Evolutionary conservation across 2,888 invertebrate genomes (phyloP).

Genomic region (Hyppa rectilinea): DNA sequence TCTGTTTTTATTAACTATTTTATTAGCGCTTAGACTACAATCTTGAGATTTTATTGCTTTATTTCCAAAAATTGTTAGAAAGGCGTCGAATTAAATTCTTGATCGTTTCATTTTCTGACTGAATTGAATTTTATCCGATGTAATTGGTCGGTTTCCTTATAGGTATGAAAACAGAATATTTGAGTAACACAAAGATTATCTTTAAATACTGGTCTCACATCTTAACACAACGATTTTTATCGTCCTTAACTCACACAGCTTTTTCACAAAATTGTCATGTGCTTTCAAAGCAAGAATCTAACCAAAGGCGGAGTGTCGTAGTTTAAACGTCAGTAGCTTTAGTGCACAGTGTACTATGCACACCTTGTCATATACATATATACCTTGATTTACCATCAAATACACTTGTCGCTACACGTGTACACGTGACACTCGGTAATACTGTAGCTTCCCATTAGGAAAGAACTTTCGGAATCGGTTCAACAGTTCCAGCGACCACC

Average conservation of each 20-base stretch:
- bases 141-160: not conserved
- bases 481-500: too few relatives aligned
- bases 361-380: too few relatives aligned
- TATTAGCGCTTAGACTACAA: conserved; percentile 1
- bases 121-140: not conserved
- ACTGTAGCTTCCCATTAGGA: too few relatives aligned
- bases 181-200: not conserved
- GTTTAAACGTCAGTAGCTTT: too few relatives aligned
- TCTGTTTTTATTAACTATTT: conserved; percentile 28
- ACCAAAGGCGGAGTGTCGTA: not conserved
- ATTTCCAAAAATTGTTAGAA: conserved; percentile 22
- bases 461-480: too few relatives aligned
- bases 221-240: not conserved
- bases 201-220: not conserved
- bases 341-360: too few relatives aligned
- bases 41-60: conserved; percentile 22
- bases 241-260: not conserved
- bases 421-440: too few relatives aligned
- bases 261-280: not conserved
- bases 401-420: too few relatives aligned
- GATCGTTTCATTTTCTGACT: conserved; percentile 19
- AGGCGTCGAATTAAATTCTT: not conserved
- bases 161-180: not conserved
- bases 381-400: too few relatives aligned
- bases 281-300: not conserved